These are phyloP conservation scores for Halocynthia roretzi DNA, from an alignment of 23 tunicate species.

Conservation along the genomic window DNA sequence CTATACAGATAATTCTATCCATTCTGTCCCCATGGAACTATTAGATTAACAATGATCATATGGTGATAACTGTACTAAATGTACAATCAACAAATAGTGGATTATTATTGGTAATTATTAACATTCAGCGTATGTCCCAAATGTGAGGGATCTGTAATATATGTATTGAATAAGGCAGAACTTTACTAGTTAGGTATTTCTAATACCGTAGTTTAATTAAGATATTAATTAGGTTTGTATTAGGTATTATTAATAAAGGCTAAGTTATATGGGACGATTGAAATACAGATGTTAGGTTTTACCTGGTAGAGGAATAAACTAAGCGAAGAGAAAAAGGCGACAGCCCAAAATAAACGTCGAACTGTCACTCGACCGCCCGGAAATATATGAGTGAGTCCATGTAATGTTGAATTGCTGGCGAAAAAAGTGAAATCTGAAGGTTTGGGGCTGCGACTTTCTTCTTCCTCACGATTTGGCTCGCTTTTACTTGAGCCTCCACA, in stretches of 20 bases:
- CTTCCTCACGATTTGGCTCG: neutral
- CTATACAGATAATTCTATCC: no score
- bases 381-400: slow-evolving; percentile 74
- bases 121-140: neutral
- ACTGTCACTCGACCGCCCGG: slow-evolving; percentile 29
- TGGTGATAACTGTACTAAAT: no score
- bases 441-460: slow-evolving; percentile 31
- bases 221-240: neutral
- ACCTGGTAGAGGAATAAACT: slow-evolving; percentile 54
- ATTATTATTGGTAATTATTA: neutral
- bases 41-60: no score
- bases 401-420: slow-evolving; percentile 75
- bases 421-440: slow-evolving; percentile 64
- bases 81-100: no score
- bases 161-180: neutral
- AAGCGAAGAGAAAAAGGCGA: slow-evolving; percentile 50
- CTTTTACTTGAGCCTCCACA: no score
- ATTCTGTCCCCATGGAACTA: no score
- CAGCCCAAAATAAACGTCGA: slow-evolving; percentile 51
- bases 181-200: neutral
- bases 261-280: no score
- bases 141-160: no score
- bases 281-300: neutral
- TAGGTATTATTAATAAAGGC: no score
- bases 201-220: neutral